Conservation (phyloP, 1,140 invertebrate genomes). For the Gerris buenoi region DNA sequence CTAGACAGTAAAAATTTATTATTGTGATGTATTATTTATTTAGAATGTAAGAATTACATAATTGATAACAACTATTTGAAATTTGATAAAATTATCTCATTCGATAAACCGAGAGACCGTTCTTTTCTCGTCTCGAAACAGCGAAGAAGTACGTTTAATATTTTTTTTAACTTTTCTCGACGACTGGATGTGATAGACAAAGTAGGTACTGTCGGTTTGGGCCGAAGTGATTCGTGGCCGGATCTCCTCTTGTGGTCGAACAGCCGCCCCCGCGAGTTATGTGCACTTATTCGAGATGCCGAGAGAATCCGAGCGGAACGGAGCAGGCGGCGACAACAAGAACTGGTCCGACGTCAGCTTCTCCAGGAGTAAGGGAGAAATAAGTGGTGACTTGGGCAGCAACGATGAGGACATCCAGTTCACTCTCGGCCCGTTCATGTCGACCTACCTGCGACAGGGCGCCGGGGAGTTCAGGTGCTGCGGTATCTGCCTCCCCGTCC, state of each 20-base stretch:
- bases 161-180: neutral
- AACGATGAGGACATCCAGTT: conserved; percentile 49
- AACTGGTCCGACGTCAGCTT: conserved; percentile 16
- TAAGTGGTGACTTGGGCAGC: conserved; percentile 7
- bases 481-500: conserved; percentile 56
- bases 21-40: neutral
- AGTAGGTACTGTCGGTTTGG: neutral
- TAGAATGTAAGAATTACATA: conserved; percentile 10
- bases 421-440: conserved; percentile 56
- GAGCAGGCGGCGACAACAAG: conserved; percentile 2
- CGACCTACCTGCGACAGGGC: conserved; percentile 55
- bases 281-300: conserved; percentile 12
- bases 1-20: neutral
- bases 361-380: conserved; percentile 16
- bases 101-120: too few species aligned
- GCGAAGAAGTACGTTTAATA: neutral
- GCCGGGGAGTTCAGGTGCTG: conserved; percentile 55
- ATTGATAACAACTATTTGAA: conserved; percentile 19
- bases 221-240: neutral
- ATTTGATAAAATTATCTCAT: conserved; percentile 19
- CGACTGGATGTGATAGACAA: neutral
- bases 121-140: neutral
- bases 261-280: conserved; percentile 11
- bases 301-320: conserved; percentile 9
- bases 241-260: too few species aligned